Base-by-base conservation (phyloP, 2,888 invertebrate genomes). In the Chesias legatella region DNA sequence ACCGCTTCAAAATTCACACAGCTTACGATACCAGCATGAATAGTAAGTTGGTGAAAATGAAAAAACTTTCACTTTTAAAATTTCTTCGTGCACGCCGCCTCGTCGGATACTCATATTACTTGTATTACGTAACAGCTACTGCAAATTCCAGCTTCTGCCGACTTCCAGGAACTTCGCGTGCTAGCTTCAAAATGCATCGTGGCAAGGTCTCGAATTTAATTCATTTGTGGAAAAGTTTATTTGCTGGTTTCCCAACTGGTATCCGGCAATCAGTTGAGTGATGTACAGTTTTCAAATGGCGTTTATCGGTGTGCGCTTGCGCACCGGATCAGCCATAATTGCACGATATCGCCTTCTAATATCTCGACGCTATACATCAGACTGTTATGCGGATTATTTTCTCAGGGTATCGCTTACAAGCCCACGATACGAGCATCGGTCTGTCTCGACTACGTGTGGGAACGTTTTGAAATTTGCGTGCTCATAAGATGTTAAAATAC, bases 321-420 rank as follows among this genome's bases (percentile, higher is more conserved):
- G 54, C 58, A 57, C 56, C 60, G 60, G 58, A 65, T 66, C 59
- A 55, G 37, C 47, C 33, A 39, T 69, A 70, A 76, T 76, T 73
- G 64, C 70, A 67, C 55, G 63, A 67, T 33, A 43, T 62, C 58
- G 57, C 60, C 59, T 60, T 68, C 53, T 72, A 74, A 77, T 75
- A 71, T 61, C 53, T 59, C 35, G 48, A 59, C 48, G 52, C 52
- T 59, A 62, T 70, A 52, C 53, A 69, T 64, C 60, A 63, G 57
- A 58, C 58, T 59, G 55, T n/a, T 62, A 63, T 58, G 63, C 32
- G 41, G 50, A 41, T 48, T 46, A 56, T 62, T 63, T 64, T 65
- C 67, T 64, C 67, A 66, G 56, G 49, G 67, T 44, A 49, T 60
- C 57, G 45, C 60, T 55, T 63, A 60, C 58, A 54, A 60, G 55